Conservation (phyloP, 2,113 vertebrate species). For the Odontophorus gujanensis region DNA sequence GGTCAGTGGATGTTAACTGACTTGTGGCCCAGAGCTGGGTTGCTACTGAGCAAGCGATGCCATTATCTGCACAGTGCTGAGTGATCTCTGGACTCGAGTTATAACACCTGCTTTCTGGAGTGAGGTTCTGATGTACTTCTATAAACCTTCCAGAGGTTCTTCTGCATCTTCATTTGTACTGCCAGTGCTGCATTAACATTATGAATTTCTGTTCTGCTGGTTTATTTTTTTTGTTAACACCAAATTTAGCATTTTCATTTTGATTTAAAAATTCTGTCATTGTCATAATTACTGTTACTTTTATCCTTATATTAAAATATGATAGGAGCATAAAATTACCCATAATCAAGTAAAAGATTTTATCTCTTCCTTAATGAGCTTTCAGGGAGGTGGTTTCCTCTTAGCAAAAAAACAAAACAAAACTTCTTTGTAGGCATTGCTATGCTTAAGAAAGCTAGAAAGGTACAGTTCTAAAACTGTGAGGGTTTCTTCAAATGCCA, state of each 20-base stretch:
- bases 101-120: neutral
- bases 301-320: constrained; percentile 33
- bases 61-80: neutral
- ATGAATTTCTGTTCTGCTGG: constrained; percentile 17
- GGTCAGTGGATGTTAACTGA: constrained; percentile 6
- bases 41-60: neutral
- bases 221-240: constrained; percentile 56
- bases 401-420: neutral
- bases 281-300: constrained; percentile 22
- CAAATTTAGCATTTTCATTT: constrained; percentile 56
- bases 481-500: neutral
- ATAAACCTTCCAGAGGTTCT: neutral
- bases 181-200: neutral
- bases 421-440: neutral
- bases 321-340: neutral
- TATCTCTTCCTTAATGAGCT: constrained; percentile 17
- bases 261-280: neutral
- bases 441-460: neutral
- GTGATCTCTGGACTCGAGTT: neutral
- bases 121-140: neutral
- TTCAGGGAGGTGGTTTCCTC: neutral
- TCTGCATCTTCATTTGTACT: neutral
- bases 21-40: neutral
- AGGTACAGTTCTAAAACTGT: neutral
- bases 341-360: constrained; percentile 45